Base-by-base conservation (phyloP, 2,888 invertebrate genomes). In the Melieria crassipennis region DNA sequence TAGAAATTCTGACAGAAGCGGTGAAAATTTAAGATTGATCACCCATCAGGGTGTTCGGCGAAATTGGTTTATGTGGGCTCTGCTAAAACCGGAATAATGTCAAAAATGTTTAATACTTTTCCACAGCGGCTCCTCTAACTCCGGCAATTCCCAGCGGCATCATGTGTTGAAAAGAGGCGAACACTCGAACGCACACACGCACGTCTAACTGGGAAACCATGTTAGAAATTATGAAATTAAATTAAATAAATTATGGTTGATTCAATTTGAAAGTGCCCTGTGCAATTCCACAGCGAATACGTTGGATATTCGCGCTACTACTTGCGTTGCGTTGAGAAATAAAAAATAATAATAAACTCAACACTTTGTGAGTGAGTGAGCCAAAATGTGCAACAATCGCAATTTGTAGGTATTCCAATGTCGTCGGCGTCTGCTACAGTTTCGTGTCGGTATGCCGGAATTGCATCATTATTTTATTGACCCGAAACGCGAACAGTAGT, bases 11-110 rank as follows among this genome's bases (percentile, higher is more conserved):
- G 86, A 86, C 85, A 86, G 82, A 81, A 83, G 83, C 85, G 86
- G 85, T 84, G 85, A 86, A 86, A 86, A 86, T 86, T 84, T 82
- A 83, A 86, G 86, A 86, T 86, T 86, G 87, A 86, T 86, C 86
- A 85, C 85, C 80, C 74, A 75, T 69, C 76, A 77, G 80, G 82
- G 82, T 79, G 80, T 81, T 79, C 77, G 71, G 72, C 46, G 65
- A 74, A 63, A 71, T 64, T 64, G 73, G 65, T 57, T 72, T 65
- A 74, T 72, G 69, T 76, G 78, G 70, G 72, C 73, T 72, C 61
- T 69, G 78, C 83, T 83, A 81, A 83, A 82, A 82, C 78, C 79
- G 73, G 81, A 83, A 83, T 78, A 82, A 78, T 83, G 81, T 83
- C 75, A 74, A 76, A 78, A 77, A 70, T 73, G 58, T 62, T 62